Evolutionary conservation across 2,113 vertebrate species (phyloP).

Genomic region (Poeciliopsis prolifica): DNA sequence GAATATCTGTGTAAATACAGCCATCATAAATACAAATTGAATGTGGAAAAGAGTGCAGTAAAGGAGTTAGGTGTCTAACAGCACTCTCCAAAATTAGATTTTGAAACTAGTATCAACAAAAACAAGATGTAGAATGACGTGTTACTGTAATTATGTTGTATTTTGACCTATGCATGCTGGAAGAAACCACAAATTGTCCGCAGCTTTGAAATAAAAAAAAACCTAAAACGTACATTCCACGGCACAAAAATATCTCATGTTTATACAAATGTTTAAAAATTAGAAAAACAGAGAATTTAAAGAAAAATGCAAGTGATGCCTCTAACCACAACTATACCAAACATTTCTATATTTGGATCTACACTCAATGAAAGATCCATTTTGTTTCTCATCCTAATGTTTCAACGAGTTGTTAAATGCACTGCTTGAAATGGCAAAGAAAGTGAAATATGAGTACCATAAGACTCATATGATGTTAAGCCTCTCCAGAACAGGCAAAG

Average conservation of each 20-base stretch:
- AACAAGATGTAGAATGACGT: too few species aligned
- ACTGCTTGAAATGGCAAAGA: conserved; percentile 31
- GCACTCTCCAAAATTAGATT: too few species aligned
- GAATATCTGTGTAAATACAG: not conserved
- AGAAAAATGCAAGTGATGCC: not conserved
- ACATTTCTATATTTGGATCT: not conserved
- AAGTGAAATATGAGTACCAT: conserved; percentile 12
- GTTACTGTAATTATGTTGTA: too few species aligned
- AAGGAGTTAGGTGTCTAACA: too few species aligned
- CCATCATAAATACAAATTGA: not conserved
- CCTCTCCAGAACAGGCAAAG: conserved; percentile 20
- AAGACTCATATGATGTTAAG: conserved; percentile 14
- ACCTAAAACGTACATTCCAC: not conserved
- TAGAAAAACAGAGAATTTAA: not conserved
- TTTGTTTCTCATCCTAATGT: not conserved
- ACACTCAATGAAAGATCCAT: too few species aligned
- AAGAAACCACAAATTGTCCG: too few species aligned
- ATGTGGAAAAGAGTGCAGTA: not conserved
- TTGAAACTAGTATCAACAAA: too few species aligned
- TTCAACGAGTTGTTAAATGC: not conserved
- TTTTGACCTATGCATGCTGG: too few species aligned
- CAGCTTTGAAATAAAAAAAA: not conserved
- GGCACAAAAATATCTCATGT: not conserved
- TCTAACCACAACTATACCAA: not conserved
- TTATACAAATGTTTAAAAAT: not conserved